Evolutionary conservation across 2,888 invertebrate species (phyloP).

Genomic region (Nephrotoma appendiculata): DNA sequence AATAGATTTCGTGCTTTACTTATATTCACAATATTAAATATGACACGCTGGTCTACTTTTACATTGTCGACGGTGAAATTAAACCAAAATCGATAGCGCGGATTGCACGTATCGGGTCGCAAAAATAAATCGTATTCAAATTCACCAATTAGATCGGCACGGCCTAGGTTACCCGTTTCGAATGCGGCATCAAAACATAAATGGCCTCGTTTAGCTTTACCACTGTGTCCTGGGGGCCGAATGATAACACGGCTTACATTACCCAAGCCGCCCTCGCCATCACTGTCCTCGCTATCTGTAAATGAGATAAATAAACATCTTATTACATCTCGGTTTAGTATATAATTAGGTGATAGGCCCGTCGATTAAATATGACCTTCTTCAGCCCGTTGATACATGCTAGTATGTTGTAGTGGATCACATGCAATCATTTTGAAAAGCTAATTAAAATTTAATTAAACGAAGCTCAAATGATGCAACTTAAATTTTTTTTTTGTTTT

Average conservation of each 20-base stretch:
- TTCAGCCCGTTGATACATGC: conserved; percentile 45
- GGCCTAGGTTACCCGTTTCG: conserved; percentile 93
- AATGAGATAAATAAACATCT: conserved; percentile 4
- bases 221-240: conserved; percentile 80
- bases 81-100: conserved; percentile 88
- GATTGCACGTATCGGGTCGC: conserved; percentile 91
- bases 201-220: conserved; percentile 91
- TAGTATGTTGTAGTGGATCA: conserved; percentile 42
- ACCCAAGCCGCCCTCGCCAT: conserved; percentile 84
- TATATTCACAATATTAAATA: conserved; percentile 94
- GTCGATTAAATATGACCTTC: conserved; percentile 28
- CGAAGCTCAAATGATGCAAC: not conserved
- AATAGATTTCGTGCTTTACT: conserved; percentile 84
- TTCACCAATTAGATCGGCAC: conserved; percentile 85
- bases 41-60: conserved; percentile 82
- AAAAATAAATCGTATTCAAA: conserved; percentile 93
- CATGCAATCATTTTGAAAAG: conserved; percentile 26
- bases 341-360: not conserved
- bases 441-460: not conserved
- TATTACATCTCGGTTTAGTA: not conserved
- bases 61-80: conserved; percentile 97
- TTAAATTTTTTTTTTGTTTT: not conserved
- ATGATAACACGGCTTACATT: conserved; percentile 82
- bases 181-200: conserved; percentile 94
- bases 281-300: conserved; percentile 80